Evolutionary conservation across 2,888 invertebrate genomes (phyloP).

Genomic region (Synanthedon formicaeformis): DNA sequence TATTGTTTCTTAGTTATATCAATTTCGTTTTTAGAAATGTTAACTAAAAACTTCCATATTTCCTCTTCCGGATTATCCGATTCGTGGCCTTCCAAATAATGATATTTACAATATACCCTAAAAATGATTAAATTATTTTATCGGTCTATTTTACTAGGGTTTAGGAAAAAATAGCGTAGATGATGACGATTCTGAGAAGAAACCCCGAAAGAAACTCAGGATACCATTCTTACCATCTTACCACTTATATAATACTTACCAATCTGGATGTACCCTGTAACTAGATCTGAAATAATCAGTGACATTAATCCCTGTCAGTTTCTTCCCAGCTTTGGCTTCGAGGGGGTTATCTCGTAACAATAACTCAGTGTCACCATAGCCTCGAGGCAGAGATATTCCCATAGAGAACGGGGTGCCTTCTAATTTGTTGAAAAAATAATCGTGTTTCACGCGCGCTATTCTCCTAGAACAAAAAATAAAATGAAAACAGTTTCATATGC

Average conservation of each 20-base stretch:
- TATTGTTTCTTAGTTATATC: conserved; percentile 56
- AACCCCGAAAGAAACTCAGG: too few relatives aligned
- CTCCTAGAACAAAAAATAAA: conserved; percentile 45
- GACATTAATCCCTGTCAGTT: conserved; percentile 76
- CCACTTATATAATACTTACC: conserved; percentile 60
- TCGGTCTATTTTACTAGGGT: too few relatives aligned
- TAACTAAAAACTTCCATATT: conserved; percentile 78
- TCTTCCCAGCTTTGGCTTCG: conserved; percentile 74
- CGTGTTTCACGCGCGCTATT: conserved; percentile 81
- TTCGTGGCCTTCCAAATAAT: conserved; percentile 83
- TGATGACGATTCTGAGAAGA: too few relatives aligned
- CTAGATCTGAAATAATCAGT: conserved; percentile 80
- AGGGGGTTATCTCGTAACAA: conserved; percentile 83
- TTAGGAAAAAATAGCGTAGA: too few relatives aligned
- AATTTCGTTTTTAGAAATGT: conserved; percentile 66
- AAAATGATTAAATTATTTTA: conserved; percentile 5
- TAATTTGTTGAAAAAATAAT: conserved; percentile 86
- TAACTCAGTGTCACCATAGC: conserved; percentile 82
- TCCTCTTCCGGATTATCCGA: conserved; percentile 81
- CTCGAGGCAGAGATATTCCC: conserved; percentile 84
- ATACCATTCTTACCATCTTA: too few relatives aligned
- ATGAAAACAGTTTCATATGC: too few relatives aligned
- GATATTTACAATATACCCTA: conserved; percentile 88
- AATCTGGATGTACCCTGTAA: conserved; percentile 87
- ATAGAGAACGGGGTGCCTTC: conserved; percentile 89